Evolutionary conservation across 2,797 vertebrate species (phyloP).

Genomic region (Paguma larvata): DNA sequence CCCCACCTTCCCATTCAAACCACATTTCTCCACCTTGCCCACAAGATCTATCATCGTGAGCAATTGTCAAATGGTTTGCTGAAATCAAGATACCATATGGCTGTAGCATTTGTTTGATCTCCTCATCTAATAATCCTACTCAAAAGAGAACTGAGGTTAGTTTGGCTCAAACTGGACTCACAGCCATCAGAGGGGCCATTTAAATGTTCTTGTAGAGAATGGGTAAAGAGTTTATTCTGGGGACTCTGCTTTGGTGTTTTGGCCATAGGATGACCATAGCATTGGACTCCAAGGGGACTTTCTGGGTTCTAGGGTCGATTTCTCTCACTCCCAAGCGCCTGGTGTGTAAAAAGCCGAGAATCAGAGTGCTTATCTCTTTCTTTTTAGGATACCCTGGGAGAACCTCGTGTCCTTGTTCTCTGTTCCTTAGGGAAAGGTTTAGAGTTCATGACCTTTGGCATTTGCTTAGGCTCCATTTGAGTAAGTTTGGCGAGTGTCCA

Average conservation of each 20-base stretch:
- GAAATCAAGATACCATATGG: constrained; percentile 79
- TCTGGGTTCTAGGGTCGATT: constrained; percentile 11
- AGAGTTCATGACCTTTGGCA: constrained; percentile 20
- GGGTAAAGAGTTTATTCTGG: constrained; percentile 64
- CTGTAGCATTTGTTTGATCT: constrained; percentile 73
- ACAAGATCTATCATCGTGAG: constrained; percentile 72
- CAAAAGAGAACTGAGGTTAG: constrained; percentile 74
- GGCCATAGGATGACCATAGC: not conserved
- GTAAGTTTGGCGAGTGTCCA: not conserved
- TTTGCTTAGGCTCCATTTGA: constrained; percentile 52
- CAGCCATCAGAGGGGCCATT: constrained; percentile 59
- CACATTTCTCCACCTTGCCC: constrained; percentile 79
- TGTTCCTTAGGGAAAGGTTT: not conserved
- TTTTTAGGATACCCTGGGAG: not conserved
- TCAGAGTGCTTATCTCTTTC: not conserved
- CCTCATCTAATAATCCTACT: constrained; percentile 62
- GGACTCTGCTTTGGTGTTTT: constrained; percentile 48
- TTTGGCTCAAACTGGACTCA: constrained; percentile 66
- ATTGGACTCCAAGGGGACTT: not conserved
- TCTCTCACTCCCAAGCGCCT: not conserved
- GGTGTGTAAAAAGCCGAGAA: constrained; percentile 18
- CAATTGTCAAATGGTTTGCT: constrained; percentile 69
- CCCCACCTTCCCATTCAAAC: constrained; percentile 50
- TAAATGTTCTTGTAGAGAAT: constrained; percentile 53
- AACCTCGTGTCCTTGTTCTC: not conserved